Percentiles rank a stretch among this genome's conserved stretches.
Evolutionary conservation across 2,888 invertebrate genomes (phyloP).

Genomic region (Archips xylosteana): DNA sequence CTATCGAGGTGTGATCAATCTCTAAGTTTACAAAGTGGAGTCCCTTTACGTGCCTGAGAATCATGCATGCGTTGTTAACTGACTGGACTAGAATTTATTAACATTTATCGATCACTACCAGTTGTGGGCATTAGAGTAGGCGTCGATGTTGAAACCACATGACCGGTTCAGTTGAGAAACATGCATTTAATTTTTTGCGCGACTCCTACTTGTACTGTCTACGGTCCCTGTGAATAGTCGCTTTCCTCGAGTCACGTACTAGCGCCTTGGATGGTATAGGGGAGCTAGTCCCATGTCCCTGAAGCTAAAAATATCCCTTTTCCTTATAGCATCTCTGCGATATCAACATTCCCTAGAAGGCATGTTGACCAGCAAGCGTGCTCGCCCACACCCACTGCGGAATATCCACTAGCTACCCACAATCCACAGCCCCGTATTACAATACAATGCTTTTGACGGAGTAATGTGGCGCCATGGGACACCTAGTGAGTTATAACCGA

Average conservation of each 20-base stretch:
- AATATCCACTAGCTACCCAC: constrained; percentile 43
- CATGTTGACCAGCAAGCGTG: constrained; percentile 63
- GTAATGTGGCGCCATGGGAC: constrained; percentile 65
- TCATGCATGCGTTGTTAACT: constrained; percentile 1
- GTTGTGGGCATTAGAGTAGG: constrained; percentile 16
- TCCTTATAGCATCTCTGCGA: constrained; percentile 60
- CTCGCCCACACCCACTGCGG: constrained; percentile 68
- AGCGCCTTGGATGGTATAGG: constrained; percentile 19
- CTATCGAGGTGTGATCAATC: constrained; percentile 26
- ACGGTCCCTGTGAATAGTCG: constrained; percentile 4
- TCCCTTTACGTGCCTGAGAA: constrained; percentile 8
- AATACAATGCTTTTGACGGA: constrained; percentile 58
- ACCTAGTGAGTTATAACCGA: constrained; percentile 41
- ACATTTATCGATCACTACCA: constrained; percentile 16
- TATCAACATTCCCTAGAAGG: constrained; percentile 81
- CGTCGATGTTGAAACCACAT: constrained; percentile 17
- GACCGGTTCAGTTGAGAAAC: constrained; percentile 17
- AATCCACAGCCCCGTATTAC: constrained; percentile 60
- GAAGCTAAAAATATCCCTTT: constrained; percentile 45
- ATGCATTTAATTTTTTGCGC: constrained; percentile 11
- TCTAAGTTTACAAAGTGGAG: constrained; percentile 5
- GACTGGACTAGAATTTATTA: constrained; percentile 7
- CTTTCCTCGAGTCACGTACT: constrained; percentile 6
- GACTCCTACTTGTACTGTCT: not conserved
- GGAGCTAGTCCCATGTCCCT: constrained; percentile 27